Conservation (phyloP, 1,140 invertebrate genomes). For the Drepana arcuata region DNA sequence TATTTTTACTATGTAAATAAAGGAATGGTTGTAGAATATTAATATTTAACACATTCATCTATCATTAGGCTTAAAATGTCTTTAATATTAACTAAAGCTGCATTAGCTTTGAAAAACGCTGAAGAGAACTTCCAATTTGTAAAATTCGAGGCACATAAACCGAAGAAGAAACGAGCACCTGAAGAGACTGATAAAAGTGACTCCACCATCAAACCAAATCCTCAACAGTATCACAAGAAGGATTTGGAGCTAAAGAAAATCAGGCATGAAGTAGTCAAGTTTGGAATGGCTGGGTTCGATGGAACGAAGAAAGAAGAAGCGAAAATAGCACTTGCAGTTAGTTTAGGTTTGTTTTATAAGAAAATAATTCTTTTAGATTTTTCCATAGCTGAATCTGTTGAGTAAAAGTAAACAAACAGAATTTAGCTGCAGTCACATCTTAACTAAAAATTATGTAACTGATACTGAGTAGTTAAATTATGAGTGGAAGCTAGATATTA, state of each 20-base stretch:
- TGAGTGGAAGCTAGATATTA: too few species aligned
- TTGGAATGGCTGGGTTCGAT: conserved; percentile 77
- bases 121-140: conserved; percentile 62
- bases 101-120: conserved; percentile 60
- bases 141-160: conserved; percentile 67
- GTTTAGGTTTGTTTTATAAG: conserved; percentile 74
- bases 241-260: conserved; percentile 74
- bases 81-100: conserved; percentile 69
- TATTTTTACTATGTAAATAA: too few species aligned
- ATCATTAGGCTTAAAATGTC: conserved; percentile 52
- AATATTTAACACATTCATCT: too few species aligned
- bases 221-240: conserved; percentile 18
- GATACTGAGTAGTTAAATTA: too few species aligned
- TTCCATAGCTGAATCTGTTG: too few species aligned
- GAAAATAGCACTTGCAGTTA: conserved; percentile 75
- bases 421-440: too few species aligned
- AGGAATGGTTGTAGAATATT: too few species aligned
- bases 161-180: conserved; percentile 47
- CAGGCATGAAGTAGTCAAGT: conserved; percentile 77
- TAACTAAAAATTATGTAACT: too few species aligned
- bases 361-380: too few species aligned
- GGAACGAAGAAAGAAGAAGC: conserved; percentile 73
- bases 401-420: too few species aligned
- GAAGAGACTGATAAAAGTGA: conserved; percentile 21
- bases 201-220: conserved; percentile 5